These are phyloP conservation scores for Ptilorrhoa leucosticta DNA, from an alignment of 2,113 vertebrate genomes.

Conservation along the genomic window DNA sequence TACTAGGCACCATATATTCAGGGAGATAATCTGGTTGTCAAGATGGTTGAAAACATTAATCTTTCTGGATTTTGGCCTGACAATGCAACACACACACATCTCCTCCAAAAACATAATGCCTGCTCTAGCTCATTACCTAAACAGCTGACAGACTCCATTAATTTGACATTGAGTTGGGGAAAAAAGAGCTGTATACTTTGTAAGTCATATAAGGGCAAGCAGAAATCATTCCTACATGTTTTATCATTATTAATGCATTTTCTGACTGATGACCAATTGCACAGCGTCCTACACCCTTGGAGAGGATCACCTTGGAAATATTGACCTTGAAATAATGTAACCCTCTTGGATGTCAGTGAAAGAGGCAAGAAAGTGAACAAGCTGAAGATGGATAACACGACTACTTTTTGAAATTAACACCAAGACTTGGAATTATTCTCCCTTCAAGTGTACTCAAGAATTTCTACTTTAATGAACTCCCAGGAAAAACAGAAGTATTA, in stretches of 20 bases:
- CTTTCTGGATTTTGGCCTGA: background rate
- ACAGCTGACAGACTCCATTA: conserved; percentile 27
- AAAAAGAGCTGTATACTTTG: background rate
- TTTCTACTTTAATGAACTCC: background rate
- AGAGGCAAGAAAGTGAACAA: background rate
- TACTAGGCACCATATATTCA: background rate
- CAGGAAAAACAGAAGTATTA: background rate
- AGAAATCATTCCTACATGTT: background rate
- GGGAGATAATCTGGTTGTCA: background rate
- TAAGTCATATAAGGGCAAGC: background rate
- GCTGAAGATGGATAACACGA: background rate
- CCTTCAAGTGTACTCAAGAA: background rate
- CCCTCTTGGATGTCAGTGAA: background rate
- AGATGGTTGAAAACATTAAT: background rate
- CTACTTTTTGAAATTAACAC: background rate
- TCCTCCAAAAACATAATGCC: background rate
- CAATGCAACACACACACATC: background rate
- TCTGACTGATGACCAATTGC: background rate
- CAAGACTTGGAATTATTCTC: background rate
- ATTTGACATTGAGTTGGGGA: background rate
- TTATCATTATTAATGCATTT: conserved; percentile 25
- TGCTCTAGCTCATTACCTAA: conserved; percentile 19
- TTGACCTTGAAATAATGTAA: background rate
- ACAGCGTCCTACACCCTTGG: background rate
- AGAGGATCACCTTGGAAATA: conserved; percentile 20